Evolutionary conservation across 1,140 invertebrate genomes (phyloP), one percentile per base, ranked within the genome.

Genomic region (Teleogryllus occipitalis): DNA sequence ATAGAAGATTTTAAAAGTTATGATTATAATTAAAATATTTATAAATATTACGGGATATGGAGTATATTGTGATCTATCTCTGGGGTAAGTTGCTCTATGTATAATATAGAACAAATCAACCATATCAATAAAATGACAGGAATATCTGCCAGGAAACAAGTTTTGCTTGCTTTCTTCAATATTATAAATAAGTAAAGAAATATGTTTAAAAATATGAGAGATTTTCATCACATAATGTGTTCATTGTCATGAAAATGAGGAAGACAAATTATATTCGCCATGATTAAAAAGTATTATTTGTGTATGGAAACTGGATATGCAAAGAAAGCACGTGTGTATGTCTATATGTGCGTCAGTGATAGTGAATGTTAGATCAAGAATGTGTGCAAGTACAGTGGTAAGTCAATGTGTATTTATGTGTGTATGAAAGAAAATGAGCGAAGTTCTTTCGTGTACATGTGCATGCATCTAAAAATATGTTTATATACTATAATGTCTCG

Each of bases 1-100:
- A 65, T 65, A 65, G 54, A 65, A 65, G 54, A 65, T 65, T 65
- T 65, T 65, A 65, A 65, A 65, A 65, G 54, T 65, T 65, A 65
- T 65, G 18, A 65, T 65, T 65, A 65, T 65, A 65, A 65, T 65
- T 65, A 10, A 65, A 65, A 65, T 65, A 65, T 65, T 65, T 65
- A 65, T 65, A 65, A 65, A 65, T 65, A 65, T 65, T 65, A 65
- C 54, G 54, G 54, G 54, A 65, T 65, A 65, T 65, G 54, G 54
- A 65, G 54, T 65, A 65, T 65, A 65, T 65, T 65, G 54, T 65
- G 54, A 65, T 65, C 54, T 65, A 65, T 65, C 54, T 65, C 54
- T 65, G 54, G 54, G 54, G 54, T 65, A 65, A 65, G 54, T 14
- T 65, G 54, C 54, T 65, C 54, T 65, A 65, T 65, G 54, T 65